Evolutionary conservation across 2,797 vertebrate genomes (phyloP).

Genomic region (Neomorphus geoffroyi): DNA sequence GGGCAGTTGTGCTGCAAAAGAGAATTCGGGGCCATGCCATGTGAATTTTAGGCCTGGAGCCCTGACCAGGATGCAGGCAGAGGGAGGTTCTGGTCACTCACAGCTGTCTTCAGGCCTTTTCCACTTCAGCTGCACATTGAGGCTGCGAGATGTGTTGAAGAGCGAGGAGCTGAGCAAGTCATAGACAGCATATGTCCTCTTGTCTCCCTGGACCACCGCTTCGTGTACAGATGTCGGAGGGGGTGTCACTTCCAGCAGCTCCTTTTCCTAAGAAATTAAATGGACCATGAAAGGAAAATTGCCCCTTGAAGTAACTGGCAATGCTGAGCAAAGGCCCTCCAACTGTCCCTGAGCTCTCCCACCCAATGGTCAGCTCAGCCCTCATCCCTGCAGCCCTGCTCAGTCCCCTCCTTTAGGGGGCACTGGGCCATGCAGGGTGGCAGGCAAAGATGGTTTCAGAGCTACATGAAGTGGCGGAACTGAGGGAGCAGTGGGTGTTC

Average conservation of each 20-base stretch:
- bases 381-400: background rate
- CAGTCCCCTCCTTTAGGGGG: background rate
- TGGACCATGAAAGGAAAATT: background rate
- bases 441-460: background rate
- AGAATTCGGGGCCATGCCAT: background rate
- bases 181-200: constrained; percentile 88
- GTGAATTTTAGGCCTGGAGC: background rate
- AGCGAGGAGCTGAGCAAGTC: constrained; percentile 85
- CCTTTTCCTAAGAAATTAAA: constrained; percentile 78
- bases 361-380: rapidly evolving
- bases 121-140: constrained; percentile 93
- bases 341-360: background rate
- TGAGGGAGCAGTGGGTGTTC: background rate
- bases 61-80: background rate
- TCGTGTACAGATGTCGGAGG: constrained; percentile 79
- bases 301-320: background rate
- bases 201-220: constrained; percentile 87
- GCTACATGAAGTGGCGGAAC: background rate
- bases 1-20: constrained; percentile 73
- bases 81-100: constrained; percentile 60
- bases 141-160: constrained; percentile 85
- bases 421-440: background rate
- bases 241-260: constrained; percentile 88
- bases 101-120: constrained; percentile 81
- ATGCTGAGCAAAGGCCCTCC: background rate